These are phyloP conservation scores for Eonycteris spelaea DNA, from an alignment of 2,113 vertebrate species.

Conservation along the genomic window DNA sequence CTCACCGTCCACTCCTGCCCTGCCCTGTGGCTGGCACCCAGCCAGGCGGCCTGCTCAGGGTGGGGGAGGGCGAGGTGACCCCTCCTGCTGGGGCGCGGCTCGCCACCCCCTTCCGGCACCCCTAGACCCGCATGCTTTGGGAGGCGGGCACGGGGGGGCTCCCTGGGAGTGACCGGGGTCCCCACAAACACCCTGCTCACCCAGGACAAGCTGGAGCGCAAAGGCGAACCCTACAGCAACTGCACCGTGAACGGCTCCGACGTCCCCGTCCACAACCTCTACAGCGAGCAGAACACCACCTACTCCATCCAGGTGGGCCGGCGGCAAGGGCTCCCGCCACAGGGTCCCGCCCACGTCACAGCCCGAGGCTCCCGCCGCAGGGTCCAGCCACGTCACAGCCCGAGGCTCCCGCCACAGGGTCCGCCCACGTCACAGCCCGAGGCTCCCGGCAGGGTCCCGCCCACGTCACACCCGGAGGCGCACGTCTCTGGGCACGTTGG, in stretches of 20 bases:
- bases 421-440: rapidly evolving
- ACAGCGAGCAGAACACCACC: constrained; percentile 78
- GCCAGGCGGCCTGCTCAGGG: rapidly evolving
- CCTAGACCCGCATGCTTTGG: rapidly evolving
- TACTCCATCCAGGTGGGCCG: constrained; percentile 84
- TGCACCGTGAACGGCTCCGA: constrained; percentile 85
- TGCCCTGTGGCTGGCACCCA: not conserved
- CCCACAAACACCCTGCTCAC: not conserved
- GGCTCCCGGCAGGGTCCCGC: rapidly evolving
- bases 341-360: rapidly evolving
- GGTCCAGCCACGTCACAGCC: rapidly evolving
- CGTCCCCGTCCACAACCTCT: constrained; percentile 81
- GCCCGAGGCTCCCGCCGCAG: rapidly evolving
- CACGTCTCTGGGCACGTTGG: not conserved
- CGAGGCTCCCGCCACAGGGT: rapidly evolving
- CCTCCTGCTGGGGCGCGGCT: not conserved
- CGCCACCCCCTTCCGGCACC: not conserved
- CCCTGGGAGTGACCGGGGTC: not conserved
- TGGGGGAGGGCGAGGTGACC: no score
- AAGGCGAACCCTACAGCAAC: constrained; percentile 83
- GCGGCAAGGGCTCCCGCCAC: rapidly evolving
- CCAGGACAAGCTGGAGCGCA: constrained; percentile 84
- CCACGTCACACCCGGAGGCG: rapidly evolving
- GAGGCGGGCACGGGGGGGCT: not conserved
- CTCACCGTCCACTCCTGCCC: not conserved